Evolutionary conservation across 2,797 vertebrate genomes (phyloP).

Genomic region (Chloroceryle inda): DNA sequence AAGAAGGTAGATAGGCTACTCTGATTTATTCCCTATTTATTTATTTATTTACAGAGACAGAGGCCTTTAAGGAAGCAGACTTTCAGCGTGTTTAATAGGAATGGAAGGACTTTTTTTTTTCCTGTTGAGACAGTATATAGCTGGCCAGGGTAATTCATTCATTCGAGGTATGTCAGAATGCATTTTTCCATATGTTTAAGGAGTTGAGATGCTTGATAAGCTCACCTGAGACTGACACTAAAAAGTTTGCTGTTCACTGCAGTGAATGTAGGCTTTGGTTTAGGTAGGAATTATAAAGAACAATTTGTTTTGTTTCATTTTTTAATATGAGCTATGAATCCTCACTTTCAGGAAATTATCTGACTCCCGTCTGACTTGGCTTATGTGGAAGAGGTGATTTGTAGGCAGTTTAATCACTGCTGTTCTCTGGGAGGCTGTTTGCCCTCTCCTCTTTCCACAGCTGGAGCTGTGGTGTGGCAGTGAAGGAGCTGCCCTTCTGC

Average conservation of each 20-base stretch:
- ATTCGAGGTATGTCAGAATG: not conserved
- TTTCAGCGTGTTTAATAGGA: not conserved
- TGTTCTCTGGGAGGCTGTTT: not conserved
- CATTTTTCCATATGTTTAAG: not conserved
- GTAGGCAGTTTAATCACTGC: not conserved
- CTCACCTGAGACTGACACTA: not conserved
- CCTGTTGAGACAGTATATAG: not conserved
- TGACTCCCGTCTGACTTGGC: not conserved
- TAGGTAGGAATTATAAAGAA: not conserved
- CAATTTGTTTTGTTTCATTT: not conserved
- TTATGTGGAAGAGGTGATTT: not conserved
- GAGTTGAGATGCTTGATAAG: not conserved
- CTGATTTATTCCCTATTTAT: not conserved
- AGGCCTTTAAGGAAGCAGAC: not conserved
- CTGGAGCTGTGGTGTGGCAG: accelerated
- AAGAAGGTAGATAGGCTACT: not conserved
- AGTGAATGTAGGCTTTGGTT: not conserved
- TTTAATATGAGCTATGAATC: not conserved
- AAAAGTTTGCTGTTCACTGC: constrained; percentile 9
- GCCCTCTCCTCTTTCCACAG: not conserved
- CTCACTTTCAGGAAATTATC: constrained; percentile 14
- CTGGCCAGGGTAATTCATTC: not conserved
- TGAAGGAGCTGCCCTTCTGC: not conserved
- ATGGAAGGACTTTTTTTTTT: not conserved
- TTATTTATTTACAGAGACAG: not conserved